Conservation (phyloP, 92 coral and sea anemone genomes). For the Parazoanthus darwini region DNA sequence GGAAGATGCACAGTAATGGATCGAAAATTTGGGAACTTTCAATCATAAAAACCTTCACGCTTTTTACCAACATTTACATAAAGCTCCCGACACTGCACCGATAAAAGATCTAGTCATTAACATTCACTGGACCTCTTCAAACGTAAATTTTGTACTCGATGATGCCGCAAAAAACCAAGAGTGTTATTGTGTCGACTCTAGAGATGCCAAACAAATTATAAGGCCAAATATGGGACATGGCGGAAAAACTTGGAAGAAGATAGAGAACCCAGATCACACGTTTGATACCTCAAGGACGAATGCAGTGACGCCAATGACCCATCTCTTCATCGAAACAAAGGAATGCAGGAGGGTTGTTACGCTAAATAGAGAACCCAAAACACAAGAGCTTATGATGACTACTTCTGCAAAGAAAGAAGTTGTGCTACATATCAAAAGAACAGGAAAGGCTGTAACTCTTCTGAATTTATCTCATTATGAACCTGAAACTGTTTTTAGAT, state of each 20-base stretch:
- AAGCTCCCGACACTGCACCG: slow-evolving; percentile 50
- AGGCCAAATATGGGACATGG: slow-evolving; percentile 50
- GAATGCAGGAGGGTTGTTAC: slow-evolving; percentile 34
- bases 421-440: slow-evolving; percentile 44
- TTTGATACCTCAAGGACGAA: slow-evolving; percentile 55
- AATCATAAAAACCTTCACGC: no score
- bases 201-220: slow-evolving; percentile 56
- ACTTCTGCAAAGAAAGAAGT: slow-evolving; percentile 36
- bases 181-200: slow-evolving; percentile 46
- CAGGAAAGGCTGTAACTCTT: slow-evolving; percentile 46
- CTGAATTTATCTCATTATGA: slow-evolving; percentile 48
- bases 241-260: slow-evolving; percentile 48
- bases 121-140: slow-evolving; percentile 46
- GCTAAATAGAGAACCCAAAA: slow-evolving; percentile 27
- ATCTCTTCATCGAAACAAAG: slow-evolving; percentile 49
- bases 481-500: slow-evolving; percentile 51
- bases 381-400: slow-evolving; percentile 44
- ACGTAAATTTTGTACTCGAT: slow-evolving; percentile 49
- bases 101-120: slow-evolving; percentile 32
- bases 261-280: slow-evolving; percentile 58
- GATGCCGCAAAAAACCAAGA: slow-evolving; percentile 30
- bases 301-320: slow-evolving; percentile 59
- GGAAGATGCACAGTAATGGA: no score
- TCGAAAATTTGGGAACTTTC: no score
- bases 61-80: no score